Evolutionary conservation across 2,888 invertebrate genomes (phyloP), one percentile per base, ranked within the genome.

Genomic region (Archaeoteleia sp.): DNA sequence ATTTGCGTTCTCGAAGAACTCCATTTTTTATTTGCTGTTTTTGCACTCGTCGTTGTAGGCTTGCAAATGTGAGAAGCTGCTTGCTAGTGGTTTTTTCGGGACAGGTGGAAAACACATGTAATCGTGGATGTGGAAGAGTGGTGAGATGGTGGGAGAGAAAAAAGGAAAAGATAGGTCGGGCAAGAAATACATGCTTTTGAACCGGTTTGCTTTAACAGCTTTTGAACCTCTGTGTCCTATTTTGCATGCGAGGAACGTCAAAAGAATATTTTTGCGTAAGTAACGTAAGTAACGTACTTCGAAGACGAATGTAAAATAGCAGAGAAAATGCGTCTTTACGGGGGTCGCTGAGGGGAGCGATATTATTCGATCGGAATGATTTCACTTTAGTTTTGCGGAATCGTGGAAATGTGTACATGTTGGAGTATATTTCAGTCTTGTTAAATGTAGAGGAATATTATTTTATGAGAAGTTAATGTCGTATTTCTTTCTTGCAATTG

Each of bases 101-200:
- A 23, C 10, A 40, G 25, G 25, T 40, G 40, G 40, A 8, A 34
- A 40, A 23, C 20, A 40, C 17, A 9, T 40, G 40, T 39, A 39
- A 39, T 39, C 20, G 39, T 8, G 23, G 29, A 43, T n/a, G 27
- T 3, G 43, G 12, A 42, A 51, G 14, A 39, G 32, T 46, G 8
- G 45, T 25, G 29, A 23, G 29, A 58, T 32, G 14, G 5, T 17
- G 17, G n/a, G n/a, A n/a, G n/a, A n/a, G 7, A 20, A 14, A 32
- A 58, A 27, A 5, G n/a, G 3, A 37, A 17, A 29, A 29, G n/a
- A 29, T 14, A 42, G 14, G 17, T 20, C 9, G 9, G 9, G 17
- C 53, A 54, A 40, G 51, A 51, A 62, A 55, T 32, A 34, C 55
- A 60, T 23, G 51, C 62, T 55, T 66, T 68, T 58, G 68, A 66